Evolutionary conservation across 2,113 vertebrate genomes (phyloP).

Genomic region (Condylura cristata): DNA sequence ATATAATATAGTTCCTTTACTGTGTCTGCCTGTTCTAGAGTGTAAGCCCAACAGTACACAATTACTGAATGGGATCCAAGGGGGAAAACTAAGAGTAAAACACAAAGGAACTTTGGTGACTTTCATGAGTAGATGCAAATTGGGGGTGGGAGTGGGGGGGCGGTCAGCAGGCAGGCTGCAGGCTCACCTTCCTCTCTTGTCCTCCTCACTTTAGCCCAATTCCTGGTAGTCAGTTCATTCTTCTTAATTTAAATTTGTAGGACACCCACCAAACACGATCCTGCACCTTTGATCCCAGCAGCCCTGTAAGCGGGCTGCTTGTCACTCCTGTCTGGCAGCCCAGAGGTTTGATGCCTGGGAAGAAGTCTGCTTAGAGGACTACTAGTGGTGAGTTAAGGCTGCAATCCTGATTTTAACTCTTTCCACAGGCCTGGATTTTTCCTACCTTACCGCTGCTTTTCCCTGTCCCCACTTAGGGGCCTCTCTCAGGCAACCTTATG

Average conservation of each 20-base stretch:
- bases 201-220: not conserved
- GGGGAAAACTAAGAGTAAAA: not conserved
- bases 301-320: not conserved
- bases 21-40: not conserved
- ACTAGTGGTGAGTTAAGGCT: not conserved
- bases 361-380: not conserved
- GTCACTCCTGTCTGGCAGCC: not conserved
- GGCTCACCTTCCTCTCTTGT: not conserved
- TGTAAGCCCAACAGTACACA: not conserved
- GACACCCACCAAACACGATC: not conserved
- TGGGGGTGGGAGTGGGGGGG: not conserved
- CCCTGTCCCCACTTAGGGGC: not conserved
- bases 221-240: not conserved
- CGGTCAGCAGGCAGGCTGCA: not conserved
- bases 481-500: rapidly evolving
- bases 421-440: not conserved
- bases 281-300: not conserved
- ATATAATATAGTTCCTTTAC: not conserved
- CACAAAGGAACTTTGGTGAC: not conserved
- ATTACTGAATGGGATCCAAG: not conserved
- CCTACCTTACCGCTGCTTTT: not conserved
- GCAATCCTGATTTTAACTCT: not conserved
- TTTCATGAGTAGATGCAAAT: not conserved
- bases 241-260: not conserved
- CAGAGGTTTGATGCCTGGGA: not conserved